phyloP scores from a whole-genome alignment of 2,113 vertebrate genomes.

The Prionailurus bengalensis region DNA sequence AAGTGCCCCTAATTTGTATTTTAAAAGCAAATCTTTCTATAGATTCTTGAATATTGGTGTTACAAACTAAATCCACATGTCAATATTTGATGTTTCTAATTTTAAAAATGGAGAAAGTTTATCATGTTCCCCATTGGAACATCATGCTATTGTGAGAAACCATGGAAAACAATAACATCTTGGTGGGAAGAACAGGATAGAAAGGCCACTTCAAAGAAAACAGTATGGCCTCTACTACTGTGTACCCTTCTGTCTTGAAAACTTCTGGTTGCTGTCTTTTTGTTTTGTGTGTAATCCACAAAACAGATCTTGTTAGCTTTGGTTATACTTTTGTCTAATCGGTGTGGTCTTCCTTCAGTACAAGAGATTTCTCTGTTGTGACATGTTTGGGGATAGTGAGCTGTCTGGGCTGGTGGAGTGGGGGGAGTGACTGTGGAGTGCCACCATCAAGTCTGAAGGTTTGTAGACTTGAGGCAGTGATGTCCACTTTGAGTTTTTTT shows the following conservation, averaged over 20 bases:
- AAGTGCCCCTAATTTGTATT: not conserved
- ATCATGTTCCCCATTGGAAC: not conserved
- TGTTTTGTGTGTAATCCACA: not conserved
- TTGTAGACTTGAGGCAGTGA: not conserved
- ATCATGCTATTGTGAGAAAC: not conserved
- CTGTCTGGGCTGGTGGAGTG: not conserved
- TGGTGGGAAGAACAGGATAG: not conserved
- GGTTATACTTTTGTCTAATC: not conserved
- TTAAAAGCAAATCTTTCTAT: not conserved
- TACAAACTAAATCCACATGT: not conserved
- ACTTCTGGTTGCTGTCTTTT: not conserved
- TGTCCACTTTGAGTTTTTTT: not conserved
- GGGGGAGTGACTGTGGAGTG: not conserved
- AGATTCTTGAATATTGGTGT: not conserved
- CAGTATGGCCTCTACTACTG: not conserved
- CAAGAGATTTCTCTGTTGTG: not conserved
- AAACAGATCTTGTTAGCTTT: not conserved
- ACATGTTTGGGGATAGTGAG: not conserved
- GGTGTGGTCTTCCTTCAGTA: not conserved
- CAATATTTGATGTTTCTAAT: slow-evolving; percentile 24
- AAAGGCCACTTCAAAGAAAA: not conserved
- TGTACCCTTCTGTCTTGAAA: not conserved
- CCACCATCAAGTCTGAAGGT: not conserved
- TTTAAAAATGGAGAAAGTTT: not conserved
- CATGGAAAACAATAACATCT: not conserved